Base-by-base conservation (phyloP, 2,888 invertebrate genomes). In the Trypoxylon attenuatum region DNA sequence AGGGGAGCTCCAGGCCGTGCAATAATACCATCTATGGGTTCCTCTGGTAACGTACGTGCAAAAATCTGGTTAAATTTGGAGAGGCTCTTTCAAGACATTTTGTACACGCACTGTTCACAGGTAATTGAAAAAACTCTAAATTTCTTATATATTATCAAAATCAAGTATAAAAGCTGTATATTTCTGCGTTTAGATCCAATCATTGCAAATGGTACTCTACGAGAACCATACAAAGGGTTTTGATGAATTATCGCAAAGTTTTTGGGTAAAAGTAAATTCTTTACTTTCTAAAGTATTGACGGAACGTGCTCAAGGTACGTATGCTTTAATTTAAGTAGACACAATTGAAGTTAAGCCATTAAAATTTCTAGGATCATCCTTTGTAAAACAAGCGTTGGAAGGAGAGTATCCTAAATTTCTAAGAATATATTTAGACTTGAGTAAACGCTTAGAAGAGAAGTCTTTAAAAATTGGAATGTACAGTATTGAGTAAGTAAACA, bases 31-130 rank as follows among this genome's bases (percentile, higher is more conserved):
- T 87, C 89, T 0, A 87, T 89, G 38, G 90, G 90, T 5, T 89
- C 90, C 69, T 89, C 89, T 5, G 89, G 90, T 21, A 88, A 90
- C 50, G 90, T 92, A 76, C 87, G 92, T 65, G 90, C 89, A 38
- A 89, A 94, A 80, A 90, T 98, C 3, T 98, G 97, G 97, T 92
- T 93, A 64, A 96, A 95, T 77, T 90, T 98, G 80, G 96, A 97
- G 82, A 94, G 93, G 87, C 88, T 96, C 5, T 94, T 96, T 82
- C 94, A 94, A 81, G 91, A 92, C 60, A 92, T 92, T 59, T 90
- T 95, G 38, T 93, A 90, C 76, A 90, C 91, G 58, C 91, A 91
- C 71, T 94, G 94, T 82, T 90, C 91, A 68, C 94, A 94, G 87
- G 91, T 92, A 63, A 67, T 27, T 47, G 2, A 23, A 52, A 23